Evolutionary conservation across 2,888 invertebrate genomes (phyloP), one percentile per base, ranked within the genome.

Genomic region (Crossocerus cetratus): DNA sequence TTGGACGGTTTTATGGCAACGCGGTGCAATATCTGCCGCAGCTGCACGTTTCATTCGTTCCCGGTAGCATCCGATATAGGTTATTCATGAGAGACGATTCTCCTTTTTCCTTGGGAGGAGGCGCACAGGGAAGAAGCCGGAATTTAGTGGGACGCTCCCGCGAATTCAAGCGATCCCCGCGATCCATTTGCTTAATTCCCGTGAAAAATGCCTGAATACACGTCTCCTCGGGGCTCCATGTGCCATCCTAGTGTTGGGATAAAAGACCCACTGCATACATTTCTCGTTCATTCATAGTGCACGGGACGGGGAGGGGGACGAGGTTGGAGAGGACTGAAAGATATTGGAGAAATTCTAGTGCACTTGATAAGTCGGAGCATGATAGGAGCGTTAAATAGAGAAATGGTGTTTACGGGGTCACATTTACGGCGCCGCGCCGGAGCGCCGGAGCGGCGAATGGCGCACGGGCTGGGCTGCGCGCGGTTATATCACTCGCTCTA

Each of bases 1-100:
- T 32, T 65, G 56, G 53, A 44, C 1, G 65, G 49, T 68, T 80
- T 80, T 70, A 77, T 43, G 61, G 70, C 61, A 65, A 66, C 66
- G 68, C 63, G 32, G 61, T 32, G 81, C 75, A 75, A 80, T 80
- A 80, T 78, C 81, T 72, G 72, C 70, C 68, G 66, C 65, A 63
- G 65, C 67, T 65, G 68, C 69, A 65, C 79, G 81, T 80, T 83
- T 82, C 80, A 77, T 81, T 82, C 77, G 72, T 76, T 78, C 60
- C 64, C 66, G 32, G 32, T 32, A 42, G 18, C 55, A 55, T 68
- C 53, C 67, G 55, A 71, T 73, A 75, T 79, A 71, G 70, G 61
- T 73, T 80, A 70, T 78, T 82, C 78, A 73, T 60, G 75, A 65
- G 71, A 60, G 65, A 21, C 55, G 56, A 67, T 61, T 21, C 32